Conservation (phyloP, 2,888 invertebrate genomes). For the Abscondita cerata region DNA sequence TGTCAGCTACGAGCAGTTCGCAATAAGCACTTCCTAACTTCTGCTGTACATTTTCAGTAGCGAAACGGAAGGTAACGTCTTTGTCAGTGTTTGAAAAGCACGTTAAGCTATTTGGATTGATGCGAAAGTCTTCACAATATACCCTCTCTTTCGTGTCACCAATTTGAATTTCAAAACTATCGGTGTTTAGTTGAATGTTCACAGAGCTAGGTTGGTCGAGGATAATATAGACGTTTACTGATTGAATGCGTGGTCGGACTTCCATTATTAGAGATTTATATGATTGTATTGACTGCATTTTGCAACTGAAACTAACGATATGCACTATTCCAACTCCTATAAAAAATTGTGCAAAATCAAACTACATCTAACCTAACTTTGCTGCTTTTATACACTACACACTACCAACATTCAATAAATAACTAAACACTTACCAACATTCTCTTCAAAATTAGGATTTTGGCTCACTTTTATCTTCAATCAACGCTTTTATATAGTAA, state of each 20-base stretch:
- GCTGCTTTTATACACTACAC: too few relatives aligned
- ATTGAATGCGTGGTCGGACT: slow-evolving; percentile 65
- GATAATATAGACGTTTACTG: slow-evolving; percentile 67
- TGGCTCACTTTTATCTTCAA: too few relatives aligned
- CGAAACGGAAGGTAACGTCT: slow-evolving; percentile 53
- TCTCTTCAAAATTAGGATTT: too few relatives aligned
- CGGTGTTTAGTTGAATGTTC: slow-evolving; percentile 41
- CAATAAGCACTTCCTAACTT: slow-evolving; percentile 50
- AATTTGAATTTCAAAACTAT: slow-evolving; percentile 41
- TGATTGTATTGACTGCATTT: background rate
- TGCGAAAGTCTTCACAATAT: slow-evolving; percentile 41
- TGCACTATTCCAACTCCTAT: too few relatives aligned
- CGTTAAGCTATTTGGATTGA: slow-evolving; percentile 50
- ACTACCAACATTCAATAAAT: too few relatives aligned
- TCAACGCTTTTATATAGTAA: too few relatives aligned
- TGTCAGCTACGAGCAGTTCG: slow-evolving; percentile 45
- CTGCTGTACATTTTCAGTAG: slow-evolving; percentile 43
- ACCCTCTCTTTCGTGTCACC: slow-evolving; percentile 38
- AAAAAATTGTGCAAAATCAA: too few relatives aligned
- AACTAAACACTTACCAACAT: too few relatives aligned
- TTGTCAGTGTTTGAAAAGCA: slow-evolving; percentile 47
- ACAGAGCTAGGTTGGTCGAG: slow-evolving; percentile 49
- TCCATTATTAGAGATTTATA: slow-evolving; percentile 65
- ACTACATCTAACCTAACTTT: too few relatives aligned
- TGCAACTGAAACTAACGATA: too few relatives aligned